Evolutionary conservation across 92 coral and sea anemone genomes (phyloP), one percentile per base, ranked within the genome.

Genomic region (Palythoa grandis): DNA sequence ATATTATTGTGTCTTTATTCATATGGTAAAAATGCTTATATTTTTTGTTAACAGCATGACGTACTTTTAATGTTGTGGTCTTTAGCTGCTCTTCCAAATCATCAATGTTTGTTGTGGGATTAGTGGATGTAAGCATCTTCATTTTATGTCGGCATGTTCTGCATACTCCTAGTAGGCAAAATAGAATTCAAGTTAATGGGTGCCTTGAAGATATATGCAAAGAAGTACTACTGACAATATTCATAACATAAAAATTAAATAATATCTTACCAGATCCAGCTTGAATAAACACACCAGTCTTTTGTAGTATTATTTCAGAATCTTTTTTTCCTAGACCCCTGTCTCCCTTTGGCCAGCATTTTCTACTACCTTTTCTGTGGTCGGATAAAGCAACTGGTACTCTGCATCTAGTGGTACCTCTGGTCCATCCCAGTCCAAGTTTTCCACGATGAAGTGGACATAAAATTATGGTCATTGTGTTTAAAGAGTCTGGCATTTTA

Each of bases 371-470:
- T 60, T 48, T 76, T 12, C 91, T 88, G 72, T 92, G 90, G 60
- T 63, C 66, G n/a, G 92, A 89, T 15, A 86, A 57, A 13, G 53
- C 54, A 60, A 79, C 58, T 3, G 93, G 96, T 43, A 91, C 83
- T 70, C 92, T 83, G 79, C 92, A 93, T 71, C 91, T 93, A 25
- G 90, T 92, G 43, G 89, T 80, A 73, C 94, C 94, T 65, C 91
- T 86, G 23, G 91, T 87, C 96, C 96, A 93, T 38, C 92, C 87
- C 25, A 88, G 17, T 10, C 92, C 96, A 48, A 91, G 92, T 77
- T 89, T 88, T 54, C 86, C 72, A 23, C 91, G 89, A 80, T 93
- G 96, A 72, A 83, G 39, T 8, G 92, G 95, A 74, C 95, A 93
- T n/a, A n/a, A n/a, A n/a, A n/a, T n/a, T 24, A 90, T 90, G 38